Conservation (phyloP, 1,140 invertebrate genomes). For the Eumaeus atala region DNA sequence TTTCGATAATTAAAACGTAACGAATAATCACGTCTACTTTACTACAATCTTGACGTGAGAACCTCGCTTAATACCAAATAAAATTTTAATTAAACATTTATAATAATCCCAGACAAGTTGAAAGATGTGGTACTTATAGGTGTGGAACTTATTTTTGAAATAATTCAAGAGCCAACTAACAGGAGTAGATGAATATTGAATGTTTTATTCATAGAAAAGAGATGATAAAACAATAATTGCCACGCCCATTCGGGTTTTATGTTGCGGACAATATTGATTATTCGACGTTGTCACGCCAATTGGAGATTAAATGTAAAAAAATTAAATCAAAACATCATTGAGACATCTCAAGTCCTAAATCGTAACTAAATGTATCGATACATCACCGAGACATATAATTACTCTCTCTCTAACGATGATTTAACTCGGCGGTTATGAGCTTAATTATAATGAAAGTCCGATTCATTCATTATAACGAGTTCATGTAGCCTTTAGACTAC, state of each 20-base stretch:
- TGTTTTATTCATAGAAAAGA: no score
- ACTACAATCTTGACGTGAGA: not conserved
- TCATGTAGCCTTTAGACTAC: constrained; percentile 29
- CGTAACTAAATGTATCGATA: not conserved
- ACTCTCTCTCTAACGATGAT: constrained; percentile 17
- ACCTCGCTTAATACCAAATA: not conserved
- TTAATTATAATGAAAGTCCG: constrained; percentile 48
- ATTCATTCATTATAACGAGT: constrained; percentile 69
- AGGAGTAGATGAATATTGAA: no score
- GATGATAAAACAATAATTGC: no score
- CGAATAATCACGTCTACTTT: not conserved
- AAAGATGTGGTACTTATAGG: not conserved
- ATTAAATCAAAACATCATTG: not conserved
- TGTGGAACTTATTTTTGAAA: no score
- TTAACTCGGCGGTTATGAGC: constrained; percentile 21
- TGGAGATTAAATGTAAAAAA: no score
- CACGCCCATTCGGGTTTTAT: no score
- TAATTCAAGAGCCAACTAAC: no score
- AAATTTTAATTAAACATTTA: constrained; percentile 5
- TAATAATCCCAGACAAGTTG: not conserved
- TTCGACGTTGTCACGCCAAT: no score
- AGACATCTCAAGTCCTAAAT: constrained; percentile 1
- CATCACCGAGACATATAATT: constrained; percentile 8
- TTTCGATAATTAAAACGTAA: constrained; percentile 6
- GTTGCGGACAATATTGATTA: no score